phyloP scores from a whole-genome alignment of 92 coral and sea anemone species.

The Zoanthus gigantus region DNA sequence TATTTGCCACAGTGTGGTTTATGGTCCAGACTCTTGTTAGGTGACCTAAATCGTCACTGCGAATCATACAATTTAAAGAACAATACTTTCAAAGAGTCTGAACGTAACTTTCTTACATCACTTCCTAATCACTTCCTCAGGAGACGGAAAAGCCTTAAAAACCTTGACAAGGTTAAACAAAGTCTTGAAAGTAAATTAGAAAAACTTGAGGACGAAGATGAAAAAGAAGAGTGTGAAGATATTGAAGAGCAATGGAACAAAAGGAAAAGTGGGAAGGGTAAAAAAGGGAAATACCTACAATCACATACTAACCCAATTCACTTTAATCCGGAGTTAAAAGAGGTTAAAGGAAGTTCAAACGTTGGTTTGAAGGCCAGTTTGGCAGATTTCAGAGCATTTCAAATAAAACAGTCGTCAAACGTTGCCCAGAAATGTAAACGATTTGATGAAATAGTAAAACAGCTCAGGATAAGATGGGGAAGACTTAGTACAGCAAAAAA shows the following conservation, averaged over 20 bases:
- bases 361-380: not conserved
- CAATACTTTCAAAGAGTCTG: not conserved
- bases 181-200: not conserved
- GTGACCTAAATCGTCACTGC: constrained; percentile 27
- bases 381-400: not conserved
- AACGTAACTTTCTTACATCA: not conserved
- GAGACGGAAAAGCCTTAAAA: not conserved
- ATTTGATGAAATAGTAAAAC: not conserved
- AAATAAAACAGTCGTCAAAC: not conserved
- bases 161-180: not conserved
- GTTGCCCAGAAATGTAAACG: not conserved
- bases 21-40: constrained; percentile 40
- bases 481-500: not conserved
- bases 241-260: constrained; percentile 39
- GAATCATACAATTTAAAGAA: not conserved
- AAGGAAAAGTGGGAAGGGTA: not conserved
- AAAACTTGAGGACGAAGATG: no score
- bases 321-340: constrained; percentile 3
- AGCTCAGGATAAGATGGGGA: not conserved
- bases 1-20: constrained; percentile 29
- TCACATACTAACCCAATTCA: not conserved
- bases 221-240: not conserved
- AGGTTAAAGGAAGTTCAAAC: not conserved
- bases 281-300: constrained; percentile 24
- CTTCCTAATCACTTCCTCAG: not conserved